Conservation (phyloP, 2,888 invertebrate species). For the Drosophila merina region DNA sequence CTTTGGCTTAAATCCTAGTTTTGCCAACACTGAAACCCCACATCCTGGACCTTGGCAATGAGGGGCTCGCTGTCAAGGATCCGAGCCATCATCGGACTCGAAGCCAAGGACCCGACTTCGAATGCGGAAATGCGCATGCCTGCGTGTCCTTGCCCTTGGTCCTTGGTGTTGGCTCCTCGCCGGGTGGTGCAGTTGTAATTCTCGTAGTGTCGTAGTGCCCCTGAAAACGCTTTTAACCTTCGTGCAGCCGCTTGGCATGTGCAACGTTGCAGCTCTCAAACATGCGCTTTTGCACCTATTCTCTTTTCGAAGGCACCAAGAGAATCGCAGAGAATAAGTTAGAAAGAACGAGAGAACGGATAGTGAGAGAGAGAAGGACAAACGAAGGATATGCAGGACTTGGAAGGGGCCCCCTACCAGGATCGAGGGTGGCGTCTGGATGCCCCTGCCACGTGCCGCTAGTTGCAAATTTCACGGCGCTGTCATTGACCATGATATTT, state of each 20-base stretch:
- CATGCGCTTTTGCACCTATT: conserved; percentile 59
- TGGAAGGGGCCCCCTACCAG: conserved; percentile 1
- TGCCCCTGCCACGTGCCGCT: conserved; percentile 54
- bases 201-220: conserved; percentile 51
- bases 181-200: conserved; percentile 39
- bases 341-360: conserved; percentile 4
- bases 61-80: conserved; percentile 19
- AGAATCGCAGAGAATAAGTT: background rate
- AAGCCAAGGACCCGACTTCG: conserved; percentile 41
- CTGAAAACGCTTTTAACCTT: conserved; percentile 68
- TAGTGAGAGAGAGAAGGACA: background rate
- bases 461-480: conserved; percentile 42
- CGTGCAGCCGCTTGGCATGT: conserved; percentile 64
- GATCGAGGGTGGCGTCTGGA: conserved; percentile 68
- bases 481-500: conserved; percentile 74
- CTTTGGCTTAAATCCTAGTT: background rate
- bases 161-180: conserved; percentile 34
- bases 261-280: conserved; percentile 53
- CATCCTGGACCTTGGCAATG: conserved; percentile 55
- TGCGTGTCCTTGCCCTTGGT: conserved; percentile 84
- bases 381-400: conserved; percentile 2
- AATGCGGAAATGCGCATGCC: conserved; percentile 81
- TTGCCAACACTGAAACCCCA: conserved; percentile 18
- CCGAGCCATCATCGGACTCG: conserved; percentile 13
- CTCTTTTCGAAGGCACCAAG: conserved; percentile 6